These are phyloP conservation scores for Hylaea fasciaria DNA, from an alignment of 2,888 invertebrate species.

Conservation along the genomic window DNA sequence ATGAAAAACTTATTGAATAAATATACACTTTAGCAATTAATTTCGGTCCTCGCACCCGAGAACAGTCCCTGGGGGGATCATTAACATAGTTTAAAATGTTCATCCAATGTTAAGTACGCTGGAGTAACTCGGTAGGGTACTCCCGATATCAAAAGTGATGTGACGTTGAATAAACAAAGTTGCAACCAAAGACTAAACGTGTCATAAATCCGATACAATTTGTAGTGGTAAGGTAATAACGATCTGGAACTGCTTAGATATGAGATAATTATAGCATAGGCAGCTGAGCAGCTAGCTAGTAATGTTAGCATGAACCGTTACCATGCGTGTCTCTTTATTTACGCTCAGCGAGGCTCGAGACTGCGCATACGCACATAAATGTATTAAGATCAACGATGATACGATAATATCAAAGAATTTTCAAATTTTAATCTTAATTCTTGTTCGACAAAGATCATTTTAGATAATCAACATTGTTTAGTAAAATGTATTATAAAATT, in stretches of 20 bases:
- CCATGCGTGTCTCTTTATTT: constrained; percentile 49
- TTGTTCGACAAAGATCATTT: constrained; percentile 13
- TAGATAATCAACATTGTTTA: not conserved
- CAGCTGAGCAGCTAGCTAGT: constrained; percentile 13
- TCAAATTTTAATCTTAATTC: constrained; percentile 1
- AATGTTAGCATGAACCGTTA: constrained; percentile 44
- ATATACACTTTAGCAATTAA: constrained; percentile 56
- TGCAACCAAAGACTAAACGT: constrained; percentile 4
- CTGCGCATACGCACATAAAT: constrained; percentile 35
- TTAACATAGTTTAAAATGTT: constrained; percentile 35
- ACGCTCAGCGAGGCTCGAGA: constrained; percentile 45
- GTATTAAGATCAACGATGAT: constrained; percentile 31
- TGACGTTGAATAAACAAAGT: constrained; percentile 7
- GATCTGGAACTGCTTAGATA: constrained; percentile 22
- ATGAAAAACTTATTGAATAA: constrained; percentile 65
- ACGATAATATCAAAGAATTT: not conserved
- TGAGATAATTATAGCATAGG: constrained; percentile 23
- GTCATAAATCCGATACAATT: constrained; percentile 13
- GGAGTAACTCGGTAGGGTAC: not conserved
- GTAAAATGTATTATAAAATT: constrained; percentile 19
- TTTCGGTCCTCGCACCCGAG: constrained; percentile 36
- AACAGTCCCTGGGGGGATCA: constrained; percentile 30
- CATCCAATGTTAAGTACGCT: constrained; percentile 22
- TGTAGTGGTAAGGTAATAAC: constrained; percentile 19
- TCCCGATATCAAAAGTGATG: constrained; percentile 10